Conservation (phyloP, 2,888 invertebrate species). For the Drosophila cognata region DNA sequence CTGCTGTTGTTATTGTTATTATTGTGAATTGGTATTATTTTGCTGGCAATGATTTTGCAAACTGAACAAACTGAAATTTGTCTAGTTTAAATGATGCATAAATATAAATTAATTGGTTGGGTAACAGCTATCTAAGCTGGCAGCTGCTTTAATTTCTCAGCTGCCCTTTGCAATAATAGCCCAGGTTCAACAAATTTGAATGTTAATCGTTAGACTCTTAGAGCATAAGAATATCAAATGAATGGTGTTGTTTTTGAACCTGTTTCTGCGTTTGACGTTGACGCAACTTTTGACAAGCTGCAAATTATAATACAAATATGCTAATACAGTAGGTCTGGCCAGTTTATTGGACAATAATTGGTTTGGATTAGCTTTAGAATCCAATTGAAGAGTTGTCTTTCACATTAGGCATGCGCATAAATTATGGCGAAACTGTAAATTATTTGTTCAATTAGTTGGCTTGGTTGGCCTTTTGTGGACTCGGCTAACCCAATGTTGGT, state of each 20-base stretch:
- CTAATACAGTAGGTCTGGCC: conserved; percentile 33
- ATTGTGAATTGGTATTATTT: conserved; percentile 30
- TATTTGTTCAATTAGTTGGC: conserved; percentile 55
- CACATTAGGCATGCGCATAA: conserved; percentile 69
- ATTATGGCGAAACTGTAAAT: conserved; percentile 66
- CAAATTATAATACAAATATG: conserved; percentile 54
- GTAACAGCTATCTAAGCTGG: not conserved
- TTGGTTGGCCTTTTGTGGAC: conserved; percentile 51
- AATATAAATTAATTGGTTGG: conserved; percentile 31
- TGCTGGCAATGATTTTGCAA: conserved; percentile 36
- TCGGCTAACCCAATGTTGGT: conserved; percentile 15
- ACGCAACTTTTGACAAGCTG: conserved; percentile 45
- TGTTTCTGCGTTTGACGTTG: conserved; percentile 44
- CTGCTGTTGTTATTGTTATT: conserved; percentile 36
- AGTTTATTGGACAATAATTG: conserved; percentile 56
- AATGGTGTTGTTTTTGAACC: conserved; percentile 23
- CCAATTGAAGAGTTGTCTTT: conserved; percentile 21
- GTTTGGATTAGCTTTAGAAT: conserved; percentile 45
- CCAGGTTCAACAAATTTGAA: conserved; percentile 1
- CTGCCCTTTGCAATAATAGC: not conserved
- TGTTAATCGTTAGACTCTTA: not conserved
- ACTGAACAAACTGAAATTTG: conserved; percentile 21
- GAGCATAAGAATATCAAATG: not conserved
- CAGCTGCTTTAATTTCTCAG: conserved; percentile 1
- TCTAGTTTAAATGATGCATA: conserved; percentile 35